Conservation (phyloP, 2,888 invertebrate genomes). For the Nephrotoma guestfalica region DNA sequence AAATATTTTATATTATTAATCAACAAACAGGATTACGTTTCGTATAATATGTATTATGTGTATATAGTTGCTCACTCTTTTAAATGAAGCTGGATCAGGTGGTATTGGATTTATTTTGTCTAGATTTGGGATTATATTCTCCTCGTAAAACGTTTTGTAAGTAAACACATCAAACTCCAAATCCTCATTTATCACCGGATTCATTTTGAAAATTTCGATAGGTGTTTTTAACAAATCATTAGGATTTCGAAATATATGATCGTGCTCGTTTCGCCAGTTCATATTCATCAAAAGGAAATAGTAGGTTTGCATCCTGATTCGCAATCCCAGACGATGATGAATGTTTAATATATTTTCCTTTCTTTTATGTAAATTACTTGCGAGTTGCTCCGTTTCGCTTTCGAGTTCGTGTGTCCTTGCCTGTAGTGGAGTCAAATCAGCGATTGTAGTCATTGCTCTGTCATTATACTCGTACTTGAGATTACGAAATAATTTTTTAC, state of each 20-base stretch:
- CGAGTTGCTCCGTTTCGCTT: neutral
- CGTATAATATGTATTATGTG: neutral
- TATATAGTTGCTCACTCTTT: neutral
- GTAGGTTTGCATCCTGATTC: neutral
- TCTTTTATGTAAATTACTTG: neutral
- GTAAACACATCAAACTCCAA: neutral
- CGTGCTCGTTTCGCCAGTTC: slow-evolving; percentile 8
- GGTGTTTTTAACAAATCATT: neutral
- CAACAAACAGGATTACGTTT: neutral
- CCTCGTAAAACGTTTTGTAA: neutral
- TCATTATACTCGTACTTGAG: neutral
- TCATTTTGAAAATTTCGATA: neutral
- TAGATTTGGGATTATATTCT: neutral
- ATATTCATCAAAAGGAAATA: slow-evolving; percentile 8
- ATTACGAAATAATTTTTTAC: neutral
- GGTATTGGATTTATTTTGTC: slow-evolving; percentile 8
- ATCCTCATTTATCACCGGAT: neutral
- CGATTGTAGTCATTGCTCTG: neutral
- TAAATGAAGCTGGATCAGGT: slow-evolving; percentile 6
- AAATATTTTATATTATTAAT: neutral
- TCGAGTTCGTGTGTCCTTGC: neutral
- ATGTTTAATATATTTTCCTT: neutral
- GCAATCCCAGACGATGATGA: neutral
- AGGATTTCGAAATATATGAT: slow-evolving; percentile 7
- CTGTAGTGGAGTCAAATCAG: neutral